Conservation (phyloP, 2,113 vertebrate species). For the Serinus canaria region DNA sequence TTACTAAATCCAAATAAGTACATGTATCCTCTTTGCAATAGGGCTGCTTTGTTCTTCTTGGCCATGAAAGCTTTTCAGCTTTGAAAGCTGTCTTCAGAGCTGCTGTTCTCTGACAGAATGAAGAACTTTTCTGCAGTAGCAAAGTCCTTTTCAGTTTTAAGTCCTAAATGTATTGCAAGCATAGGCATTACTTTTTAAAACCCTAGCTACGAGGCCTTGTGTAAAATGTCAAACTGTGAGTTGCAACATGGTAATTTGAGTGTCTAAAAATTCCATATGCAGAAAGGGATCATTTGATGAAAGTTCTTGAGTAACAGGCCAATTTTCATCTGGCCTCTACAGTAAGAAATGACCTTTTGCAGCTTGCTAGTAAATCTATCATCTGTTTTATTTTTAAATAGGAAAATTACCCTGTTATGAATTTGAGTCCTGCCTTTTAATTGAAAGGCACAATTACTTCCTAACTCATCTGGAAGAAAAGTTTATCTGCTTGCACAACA, state of each 20-base stretch:
- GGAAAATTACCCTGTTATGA: neutral
- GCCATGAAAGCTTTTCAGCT: neutral
- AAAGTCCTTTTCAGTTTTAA: neutral
- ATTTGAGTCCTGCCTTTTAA: neutral
- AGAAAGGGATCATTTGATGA: neutral
- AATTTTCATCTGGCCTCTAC: neutral
- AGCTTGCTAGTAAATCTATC: neutral
- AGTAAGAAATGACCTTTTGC: neutral
- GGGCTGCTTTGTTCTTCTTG: neutral
- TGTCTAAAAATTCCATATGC: neutral
- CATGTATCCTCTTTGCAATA: rapidly evolving
- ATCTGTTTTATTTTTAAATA: neutral
- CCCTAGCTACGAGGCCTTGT: neutral
- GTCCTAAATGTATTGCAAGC: neutral
- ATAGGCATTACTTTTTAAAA: neutral
- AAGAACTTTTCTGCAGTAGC: neutral
- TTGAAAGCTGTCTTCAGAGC: neutral
- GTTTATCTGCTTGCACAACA: neutral
- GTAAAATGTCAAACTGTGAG: neutral
- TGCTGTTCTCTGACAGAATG: neutral
- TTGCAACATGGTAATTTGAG: neutral
- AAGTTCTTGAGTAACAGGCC: neutral
- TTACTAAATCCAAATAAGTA: neutral
- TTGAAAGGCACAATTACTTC: neutral
- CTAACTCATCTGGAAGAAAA: neutral